Conservation (phyloP, 2,113 vertebrate genomes). For the Chauna torquata region DNA sequence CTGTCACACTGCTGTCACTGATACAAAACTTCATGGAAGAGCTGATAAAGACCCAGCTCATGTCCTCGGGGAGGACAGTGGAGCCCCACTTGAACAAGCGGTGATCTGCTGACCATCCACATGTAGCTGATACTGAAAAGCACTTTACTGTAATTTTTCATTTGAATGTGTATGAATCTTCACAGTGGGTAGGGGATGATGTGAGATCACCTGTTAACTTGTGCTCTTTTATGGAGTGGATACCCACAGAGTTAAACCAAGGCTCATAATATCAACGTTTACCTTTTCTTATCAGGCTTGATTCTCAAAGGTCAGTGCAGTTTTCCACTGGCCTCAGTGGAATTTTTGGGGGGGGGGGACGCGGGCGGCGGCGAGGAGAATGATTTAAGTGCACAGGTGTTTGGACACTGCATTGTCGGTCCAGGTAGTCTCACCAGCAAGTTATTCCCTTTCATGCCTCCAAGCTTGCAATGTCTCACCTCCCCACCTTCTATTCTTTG, state of each 20-base stretch:
- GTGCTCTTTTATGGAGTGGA: not conserved
- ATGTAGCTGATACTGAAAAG: not conserved
- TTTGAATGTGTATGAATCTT: not conserved
- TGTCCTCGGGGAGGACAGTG: not conserved
- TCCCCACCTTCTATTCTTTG: not conserved
- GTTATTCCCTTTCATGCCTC: not conserved
- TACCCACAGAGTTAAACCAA: not conserved
- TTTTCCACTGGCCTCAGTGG: not conserved
- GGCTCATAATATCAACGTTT: not conserved
- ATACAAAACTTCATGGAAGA: not conserved
- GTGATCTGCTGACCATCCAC: not conserved
- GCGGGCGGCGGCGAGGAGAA: too few species aligned
- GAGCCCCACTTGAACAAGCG: not conserved
- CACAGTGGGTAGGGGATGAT: not conserved
- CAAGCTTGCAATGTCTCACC: not conserved
- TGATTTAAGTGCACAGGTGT: not conserved
- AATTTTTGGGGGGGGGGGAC: not conserved
- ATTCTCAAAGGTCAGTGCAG: not conserved
- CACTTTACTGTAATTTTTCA: not conserved
- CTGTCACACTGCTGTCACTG: not conserved
- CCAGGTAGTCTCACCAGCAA: not conserved
- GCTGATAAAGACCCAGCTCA: not conserved
- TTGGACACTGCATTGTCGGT: not conserved
- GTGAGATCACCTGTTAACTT: not conserved
- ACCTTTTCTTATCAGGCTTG: not conserved